Evolutionary conservation across 2,888 invertebrate species (phyloP), one percentile per base, ranked within the genome.

Genomic region (Chesias legatella): DNA sequence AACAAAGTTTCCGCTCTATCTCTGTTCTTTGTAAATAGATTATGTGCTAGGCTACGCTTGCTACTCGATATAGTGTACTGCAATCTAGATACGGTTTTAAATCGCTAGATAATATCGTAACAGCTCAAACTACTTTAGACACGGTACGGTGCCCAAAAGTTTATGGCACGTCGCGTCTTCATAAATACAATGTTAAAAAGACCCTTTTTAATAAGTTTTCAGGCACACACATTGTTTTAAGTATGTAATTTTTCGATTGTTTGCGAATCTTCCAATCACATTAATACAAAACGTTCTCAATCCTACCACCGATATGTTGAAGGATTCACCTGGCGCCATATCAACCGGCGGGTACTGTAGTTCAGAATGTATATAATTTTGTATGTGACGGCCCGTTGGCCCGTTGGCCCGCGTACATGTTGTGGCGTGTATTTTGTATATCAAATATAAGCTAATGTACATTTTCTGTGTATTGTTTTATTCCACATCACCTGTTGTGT

Each of bases 371-470:
- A 70, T 53, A 61, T 65, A 58, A 49, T 63, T 54, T 63, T 54
- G 49, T 68, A 69, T 69, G 69, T 69, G 10, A 47, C 25, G 36
- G 48, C 43, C 37, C 33, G 23, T 33, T 33, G 39, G 47, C 38
- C 48, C 13, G n/a, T n/a, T n/a, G n/a, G n/a, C n/a, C n/a, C n/a
- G n/a, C n/a, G 43, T 45, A 43, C 36, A 45, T 66, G 60, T 71
- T 75, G 73, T 77, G 73, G 75, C 74, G 67, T 81, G 78, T 78
- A 75, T 79, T 81, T 83, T 79, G 76, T 82, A 82, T 82, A 79
- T 83, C 73, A 83, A 86, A 84, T 86, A 85, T 82, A 84, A 82
- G 73, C 70, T 64, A 78, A 81, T 83, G 78, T 79, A 83, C 71
- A 78, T 82, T 84, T 79, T 75, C 47, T 58, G 52, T 48, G 57